Evolutionary conservation across 2,888 invertebrate genomes (phyloP).

Genomic region (Endomychus coccineus): DNA sequence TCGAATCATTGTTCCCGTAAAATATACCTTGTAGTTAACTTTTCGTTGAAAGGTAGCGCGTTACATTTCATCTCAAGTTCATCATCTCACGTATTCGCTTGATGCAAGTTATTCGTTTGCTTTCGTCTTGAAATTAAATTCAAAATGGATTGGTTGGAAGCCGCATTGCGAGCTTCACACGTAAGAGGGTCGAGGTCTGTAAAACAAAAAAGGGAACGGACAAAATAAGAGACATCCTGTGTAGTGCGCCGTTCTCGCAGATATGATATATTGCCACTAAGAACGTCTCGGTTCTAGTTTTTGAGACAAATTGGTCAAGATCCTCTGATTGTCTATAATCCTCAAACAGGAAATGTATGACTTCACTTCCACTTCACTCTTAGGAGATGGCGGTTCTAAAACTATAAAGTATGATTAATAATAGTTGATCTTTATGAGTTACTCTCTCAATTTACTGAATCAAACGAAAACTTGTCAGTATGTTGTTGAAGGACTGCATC

Average conservation of each 20-base stretch:
- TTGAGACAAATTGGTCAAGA: conserved; percentile 69
- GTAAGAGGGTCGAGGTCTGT: conserved; percentile 22
- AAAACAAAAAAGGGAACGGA: conserved; percentile 22
- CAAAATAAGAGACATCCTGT: conserved; percentile 25
- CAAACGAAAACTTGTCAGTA: too few species aligned
- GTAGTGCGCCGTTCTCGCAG: conserved; percentile 20
- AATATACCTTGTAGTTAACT: too few species aligned
- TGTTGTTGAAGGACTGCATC: too few species aligned
- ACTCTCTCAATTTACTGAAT: too few species aligned
- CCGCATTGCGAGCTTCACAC: too few species aligned
- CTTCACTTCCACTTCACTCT: conserved; percentile 61
- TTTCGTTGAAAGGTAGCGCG: too few species aligned
- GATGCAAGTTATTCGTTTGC: too few species aligned
- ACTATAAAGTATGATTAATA: conserved; percentile 43
- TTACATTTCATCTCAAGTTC: too few species aligned
- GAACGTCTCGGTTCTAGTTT: conserved; percentile 61
- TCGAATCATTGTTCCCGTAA: too few species aligned
- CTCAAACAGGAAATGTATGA: conserved; percentile 64
- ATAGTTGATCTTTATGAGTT: not conserved
- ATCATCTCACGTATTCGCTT: not conserved
- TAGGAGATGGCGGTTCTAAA: conserved; percentile 62
- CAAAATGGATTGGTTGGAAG: too few species aligned
- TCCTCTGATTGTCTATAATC: conserved; percentile 73
- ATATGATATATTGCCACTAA: conserved; percentile 34
- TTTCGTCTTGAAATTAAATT: too few species aligned